Conservation (phyloP, 2,888 invertebrate species). For the Cynaeus angustus region DNA sequence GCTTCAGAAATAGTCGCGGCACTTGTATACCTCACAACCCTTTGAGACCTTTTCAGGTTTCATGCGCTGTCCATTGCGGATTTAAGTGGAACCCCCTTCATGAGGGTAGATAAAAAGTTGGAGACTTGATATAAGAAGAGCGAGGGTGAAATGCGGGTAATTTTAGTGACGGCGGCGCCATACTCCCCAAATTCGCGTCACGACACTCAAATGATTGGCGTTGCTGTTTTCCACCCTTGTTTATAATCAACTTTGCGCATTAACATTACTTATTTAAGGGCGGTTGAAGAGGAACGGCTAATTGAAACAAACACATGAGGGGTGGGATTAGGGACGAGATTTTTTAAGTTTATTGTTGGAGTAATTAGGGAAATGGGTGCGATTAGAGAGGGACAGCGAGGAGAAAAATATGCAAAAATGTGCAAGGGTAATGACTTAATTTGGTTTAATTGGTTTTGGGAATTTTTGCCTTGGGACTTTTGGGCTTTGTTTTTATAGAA, state of each 20-base stretch:
- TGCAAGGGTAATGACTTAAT: too few relatives aligned
- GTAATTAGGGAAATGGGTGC: too few relatives aligned
- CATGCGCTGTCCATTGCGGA: constrained; percentile 15
- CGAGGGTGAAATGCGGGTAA: constrained; percentile 42
- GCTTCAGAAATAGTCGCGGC: not conserved
- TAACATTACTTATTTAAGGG: constrained; percentile 42
- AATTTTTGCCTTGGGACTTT: too few relatives aligned
- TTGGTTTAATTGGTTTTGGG: too few relatives aligned
- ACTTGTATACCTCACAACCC: constrained; percentile 1
- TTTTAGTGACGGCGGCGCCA: constrained; percentile 34
- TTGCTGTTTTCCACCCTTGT: constrained; percentile 19
- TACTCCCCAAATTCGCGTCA: constrained; percentile 25
- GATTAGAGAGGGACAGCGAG: too few relatives aligned
- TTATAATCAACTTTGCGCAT: constrained; percentile 41
- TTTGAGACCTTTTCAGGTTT: constrained; percentile 22
- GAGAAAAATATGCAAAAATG: too few relatives aligned
- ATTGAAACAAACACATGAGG: constrained; percentile 25
- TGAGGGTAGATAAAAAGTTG: constrained; percentile 41
- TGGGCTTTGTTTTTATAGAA: too few relatives aligned
- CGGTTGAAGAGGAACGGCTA: constrained; percentile 29
- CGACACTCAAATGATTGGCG: constrained; percentile 44
- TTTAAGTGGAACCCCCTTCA: constrained; percentile 9
- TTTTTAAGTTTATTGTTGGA: too few relatives aligned
- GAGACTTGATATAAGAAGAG: constrained; percentile 22
- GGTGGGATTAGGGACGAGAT: not conserved